Base-by-base conservation (phyloP, 2,888 invertebrate genomes). In the Thecocarcelia acutangulata region DNA sequence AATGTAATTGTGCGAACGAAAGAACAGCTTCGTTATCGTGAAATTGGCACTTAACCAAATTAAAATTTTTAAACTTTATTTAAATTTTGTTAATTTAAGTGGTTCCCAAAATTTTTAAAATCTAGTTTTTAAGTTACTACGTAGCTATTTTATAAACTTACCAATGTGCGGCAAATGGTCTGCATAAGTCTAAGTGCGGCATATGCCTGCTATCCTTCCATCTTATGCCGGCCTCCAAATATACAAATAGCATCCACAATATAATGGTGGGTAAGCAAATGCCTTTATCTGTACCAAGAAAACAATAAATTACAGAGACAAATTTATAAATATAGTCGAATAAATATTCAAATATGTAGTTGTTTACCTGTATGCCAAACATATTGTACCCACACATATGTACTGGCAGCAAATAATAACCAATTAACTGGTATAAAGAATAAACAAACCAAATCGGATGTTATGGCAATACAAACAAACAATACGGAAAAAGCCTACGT, bases 381-480 rank as follows among this genome's bases (percentile, higher is more conserved):
- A 91, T 97, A 98, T 92, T 98, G 98, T 89, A 98, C 97, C 98
- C 98, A 99, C 84, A 99, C 98, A 92, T 98, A 99, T 88, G 98
- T 98, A 92, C 98, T 98, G 88, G 98, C 98, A 83, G 97, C 96
- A 91, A 99, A 98, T 92, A 98, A 97, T 90, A 98, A 93, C 96
- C 98, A 98, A 91, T 98, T 97, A 87, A 98, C 95, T 85, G 99
- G 99, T 93, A 99, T 97, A 92, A 98, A 98, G 93, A 99, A 97
- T 93, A 97, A 98, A 93, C 98, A 99, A 92, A 99, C 95, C 94
- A 99, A 96, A 92, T 99, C 99, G 87, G 98, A 98, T 85, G 98
- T 98, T 87, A 98, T 94, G 86, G 98, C 98, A 91, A 99, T 96
- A 92, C 97, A 98, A 90, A 99, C 96, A 93, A 99, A 99, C 93